phyloP scores from a whole-genome alignment of 2,113 vertebrate species.

The Barbus barbus region DNA sequence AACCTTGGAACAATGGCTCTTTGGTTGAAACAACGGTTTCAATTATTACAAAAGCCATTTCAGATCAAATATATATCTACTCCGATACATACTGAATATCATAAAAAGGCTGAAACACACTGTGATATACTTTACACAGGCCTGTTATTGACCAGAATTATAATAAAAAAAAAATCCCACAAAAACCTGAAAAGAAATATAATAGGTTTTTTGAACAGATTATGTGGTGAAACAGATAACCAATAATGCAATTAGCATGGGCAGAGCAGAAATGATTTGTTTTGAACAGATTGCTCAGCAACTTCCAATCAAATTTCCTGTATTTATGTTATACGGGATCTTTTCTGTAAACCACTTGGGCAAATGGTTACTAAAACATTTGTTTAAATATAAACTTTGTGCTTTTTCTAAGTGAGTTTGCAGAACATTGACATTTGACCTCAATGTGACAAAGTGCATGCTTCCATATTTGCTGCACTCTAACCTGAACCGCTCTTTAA shows the following conservation, averaged over 20 bases:
- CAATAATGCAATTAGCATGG: not conserved
- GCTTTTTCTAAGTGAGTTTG: not conserved
- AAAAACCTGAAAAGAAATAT: not conserved
- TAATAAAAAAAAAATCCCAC: not conserved
- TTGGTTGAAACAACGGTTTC: not conserved
- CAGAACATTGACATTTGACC: not conserved
- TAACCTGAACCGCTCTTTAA: slow-evolving; percentile 18
- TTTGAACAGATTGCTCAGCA: not conserved
- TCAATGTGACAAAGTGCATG: not conserved
- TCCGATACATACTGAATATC: not conserved
- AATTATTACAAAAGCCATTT: not conserved
- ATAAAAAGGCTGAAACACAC: not conserved
- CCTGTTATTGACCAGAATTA: not conserved
- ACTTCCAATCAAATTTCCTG: not conserved
- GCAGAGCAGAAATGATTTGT: not conserved
- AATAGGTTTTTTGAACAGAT: not conserved
- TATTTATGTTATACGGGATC: not conserved
- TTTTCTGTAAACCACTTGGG: not conserved
- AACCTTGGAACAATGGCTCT: not conserved
- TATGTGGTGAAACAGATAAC: not conserved
- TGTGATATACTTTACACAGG: not conserved
- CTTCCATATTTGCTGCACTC: not conserved
- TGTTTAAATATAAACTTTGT: not conserved
- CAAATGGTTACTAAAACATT: not conserved
- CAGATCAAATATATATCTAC: not conserved